Evolutionary conservation across 1,140 invertebrate genomes (phyloP).

Genomic region (Copidosoma floridanum): DNA sequence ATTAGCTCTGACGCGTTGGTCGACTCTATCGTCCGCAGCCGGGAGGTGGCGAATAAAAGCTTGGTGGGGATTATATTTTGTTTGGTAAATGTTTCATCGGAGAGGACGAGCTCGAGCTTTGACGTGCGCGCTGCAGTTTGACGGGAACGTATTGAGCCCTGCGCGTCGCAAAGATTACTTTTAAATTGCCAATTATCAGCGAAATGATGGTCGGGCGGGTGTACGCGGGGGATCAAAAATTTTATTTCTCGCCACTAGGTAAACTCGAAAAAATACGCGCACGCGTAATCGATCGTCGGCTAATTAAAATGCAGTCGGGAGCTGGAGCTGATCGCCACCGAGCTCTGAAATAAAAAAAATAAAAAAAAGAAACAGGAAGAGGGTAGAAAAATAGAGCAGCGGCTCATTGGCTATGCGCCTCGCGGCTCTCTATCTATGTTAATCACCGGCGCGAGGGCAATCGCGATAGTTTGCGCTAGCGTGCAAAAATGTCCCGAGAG

Average conservation of each 20-base stretch:
- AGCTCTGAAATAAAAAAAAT: not conserved
- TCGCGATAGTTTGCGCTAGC: constrained; percentile 37
- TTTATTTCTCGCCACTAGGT: not conserved
- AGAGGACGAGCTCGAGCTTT: too few species aligned
- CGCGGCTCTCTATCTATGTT: constrained; percentile 39
- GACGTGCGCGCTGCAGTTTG: too few species aligned
- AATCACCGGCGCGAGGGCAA: constrained; percentile 38
- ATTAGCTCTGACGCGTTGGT: not conserved
- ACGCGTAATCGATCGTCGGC: not conserved
- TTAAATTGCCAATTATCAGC: not conserved
- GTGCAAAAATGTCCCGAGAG: not conserved
- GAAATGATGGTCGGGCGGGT: not conserved
- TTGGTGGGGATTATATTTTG: too few species aligned
- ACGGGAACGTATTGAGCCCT: too few species aligned
- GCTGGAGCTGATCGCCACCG: not conserved
- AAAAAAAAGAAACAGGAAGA: not conserved
- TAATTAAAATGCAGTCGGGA: not conserved
- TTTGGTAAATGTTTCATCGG: too few species aligned
- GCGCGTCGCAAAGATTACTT: too few species aligned
- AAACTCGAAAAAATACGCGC: not conserved
- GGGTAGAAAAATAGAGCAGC: not conserved
- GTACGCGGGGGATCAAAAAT: not conserved
- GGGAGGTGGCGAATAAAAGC: too few species aligned
- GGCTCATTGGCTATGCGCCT: not conserved
- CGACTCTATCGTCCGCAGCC: too few species aligned